Base-by-base conservation (phyloP, 2,113 vertebrate species). In the Caranx melampygus region DNA sequence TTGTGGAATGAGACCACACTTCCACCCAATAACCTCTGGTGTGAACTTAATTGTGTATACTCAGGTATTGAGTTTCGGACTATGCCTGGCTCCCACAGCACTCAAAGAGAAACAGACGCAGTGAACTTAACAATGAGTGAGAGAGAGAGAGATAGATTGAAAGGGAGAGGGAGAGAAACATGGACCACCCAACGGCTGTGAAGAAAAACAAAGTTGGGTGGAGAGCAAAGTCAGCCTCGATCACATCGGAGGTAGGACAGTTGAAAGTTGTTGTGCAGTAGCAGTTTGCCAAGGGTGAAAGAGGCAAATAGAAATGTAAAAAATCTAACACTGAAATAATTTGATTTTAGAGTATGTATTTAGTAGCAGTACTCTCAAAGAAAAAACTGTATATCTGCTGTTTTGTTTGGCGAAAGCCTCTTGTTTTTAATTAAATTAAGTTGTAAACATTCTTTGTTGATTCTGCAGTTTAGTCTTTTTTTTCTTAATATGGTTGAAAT, bases 41-140 rank as follows among this genome's bases (percentile, higher is more conserved):
- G 91, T 93, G 89, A 93, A 94, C 90, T 86, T 91, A 93, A 95
- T 88, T 91, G 90, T 93, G 91, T 92, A 91, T 88, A 91, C 84
- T 92, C 78, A 79, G 87, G 91, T 89, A 81, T 93, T 85, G 78
- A 66, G 80, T 94, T 94, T 91, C 91, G 45, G 79, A 81, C 74
- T 73, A 42, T 55, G 85, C 81, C 70, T 70, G 71, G 77, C 75
- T 74, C 82, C 65, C 72, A 75, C 21, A 78, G 78, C 31, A 35
- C 79, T 91, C 82, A 90, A 89, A 92, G 74, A 92, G 86, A 91
- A 92, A 90, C 88, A 92, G 89, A 84, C 82, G 72, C 69, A 63
- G 73, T 87, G 80, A 84, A 88, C 86, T 83, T 90, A 85, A 89
- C 88, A 90, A 89, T 82, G 84, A 88, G 75, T 47, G 79, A 90